Evolutionary conservation across 2,797 vertebrate genomes (phyloP), one percentile per base, ranked within the genome.

Genomic region (Avahi laniger): DNA sequence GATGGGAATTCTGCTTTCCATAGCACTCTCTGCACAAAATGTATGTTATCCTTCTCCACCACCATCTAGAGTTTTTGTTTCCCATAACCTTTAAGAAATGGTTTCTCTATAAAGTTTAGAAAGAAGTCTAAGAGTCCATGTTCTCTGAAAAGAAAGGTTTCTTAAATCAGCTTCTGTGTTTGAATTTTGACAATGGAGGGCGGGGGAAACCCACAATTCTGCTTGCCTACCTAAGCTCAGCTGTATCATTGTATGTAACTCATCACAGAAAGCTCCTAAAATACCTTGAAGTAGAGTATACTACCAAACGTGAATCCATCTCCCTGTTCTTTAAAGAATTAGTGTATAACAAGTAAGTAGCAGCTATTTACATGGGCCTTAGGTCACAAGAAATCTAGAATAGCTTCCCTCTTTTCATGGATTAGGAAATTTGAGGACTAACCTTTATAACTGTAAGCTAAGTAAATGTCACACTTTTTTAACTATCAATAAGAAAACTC

Each of bases 381-480:
- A 38, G 48, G 50, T 91, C 80, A 87, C 2, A 92, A 72, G 81
- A 94, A 92, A 83, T 94, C 10, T 15, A 92, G 48, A 89, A 52
- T 6, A 76, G 35, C 33, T 91, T 80, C 22, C 20, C 24, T 92
- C 50, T 94, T 69, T 94, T 76, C 76, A 57, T n/a, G 81, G 73
- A 92, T 89, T 89, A 95, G 82, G 59, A 87, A 80, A 91, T 94
- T 63, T 84, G 46, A 94, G 11, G 15, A 72, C 48, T 97, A 94
- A 96, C 75, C 81, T 96, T 95, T 96, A 75, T 9, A 89, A 91
- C 61, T 30, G 12, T 24, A 88, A 82, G 73, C 67, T 94, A 92
- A 69, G 83, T 84, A 97, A 97, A 97, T 97, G 89, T 54, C 94
- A 97, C 81, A 89, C 18, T 76, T 94, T 94, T 85, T 70, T 61